These are phyloP conservation scores for Halcyon badia DNA, from an alignment of 2,797 vertebrate genomes.

Conservation along the genomic window DNA sequence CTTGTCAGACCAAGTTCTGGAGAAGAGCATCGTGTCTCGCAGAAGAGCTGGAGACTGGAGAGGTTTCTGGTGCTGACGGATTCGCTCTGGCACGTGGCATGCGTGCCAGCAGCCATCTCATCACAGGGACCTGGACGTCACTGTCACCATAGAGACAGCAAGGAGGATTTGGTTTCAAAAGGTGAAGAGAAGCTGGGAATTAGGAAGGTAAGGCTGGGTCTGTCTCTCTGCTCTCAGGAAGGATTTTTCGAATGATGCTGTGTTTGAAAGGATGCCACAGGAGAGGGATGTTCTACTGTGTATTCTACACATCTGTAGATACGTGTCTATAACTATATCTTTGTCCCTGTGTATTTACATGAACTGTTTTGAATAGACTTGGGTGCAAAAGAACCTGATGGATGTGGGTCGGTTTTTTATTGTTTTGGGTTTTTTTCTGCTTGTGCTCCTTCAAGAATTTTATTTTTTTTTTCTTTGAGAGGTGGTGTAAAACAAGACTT, in stretches of 20 bases:
- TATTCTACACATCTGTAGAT: not conserved
- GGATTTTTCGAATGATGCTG: not conserved
- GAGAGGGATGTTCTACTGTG: not conserved
- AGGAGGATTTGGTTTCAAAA: constrained; percentile 75
- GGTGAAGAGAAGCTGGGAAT: constrained; percentile 51
- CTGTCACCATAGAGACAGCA: constrained; percentile 80
- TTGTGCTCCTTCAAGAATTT: not conserved
- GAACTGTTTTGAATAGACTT: not conserved
- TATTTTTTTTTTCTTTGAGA: not conserved
- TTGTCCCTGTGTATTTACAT: not conserved
- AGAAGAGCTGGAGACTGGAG: not conserved
- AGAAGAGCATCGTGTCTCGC: not conserved
- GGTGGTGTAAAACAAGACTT: not conserved
- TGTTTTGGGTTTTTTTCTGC: not conserved
- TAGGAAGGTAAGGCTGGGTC: constrained; percentile 67
- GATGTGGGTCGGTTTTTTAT: too few relatives aligned
- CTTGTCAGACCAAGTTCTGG: not conserved
- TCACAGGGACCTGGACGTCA: constrained; percentile 29
- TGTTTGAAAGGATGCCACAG: not conserved
- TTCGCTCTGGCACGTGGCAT: not conserved
- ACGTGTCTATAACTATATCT: not conserved
- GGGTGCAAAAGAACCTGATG: not conserved
- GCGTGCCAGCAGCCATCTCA: not conserved
- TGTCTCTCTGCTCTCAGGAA: not conserved
- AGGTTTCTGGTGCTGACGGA: not conserved